Percentiles rank a stretch among this genome's conserved stretches.
Conservation (phyloP, 1,140 invertebrate species). For the Caenorhabditis tropicalis region DNA sequence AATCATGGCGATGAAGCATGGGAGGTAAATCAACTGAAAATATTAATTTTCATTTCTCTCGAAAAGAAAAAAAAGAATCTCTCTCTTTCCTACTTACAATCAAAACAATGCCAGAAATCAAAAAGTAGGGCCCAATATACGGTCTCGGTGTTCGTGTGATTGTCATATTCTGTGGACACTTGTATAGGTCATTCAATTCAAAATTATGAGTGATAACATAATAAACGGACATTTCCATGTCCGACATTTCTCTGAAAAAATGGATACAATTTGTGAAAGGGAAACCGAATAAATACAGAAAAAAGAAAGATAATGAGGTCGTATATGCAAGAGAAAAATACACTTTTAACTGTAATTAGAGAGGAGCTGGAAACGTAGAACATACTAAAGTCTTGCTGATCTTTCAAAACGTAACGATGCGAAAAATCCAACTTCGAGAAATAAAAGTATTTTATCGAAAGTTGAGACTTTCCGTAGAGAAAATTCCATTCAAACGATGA, state of each 20-base stretch:
- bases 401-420: too few species aligned
- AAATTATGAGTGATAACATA: background rate
- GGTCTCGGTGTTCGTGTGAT: background rate
- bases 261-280: background rate
- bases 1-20: conserved; percentile 29
- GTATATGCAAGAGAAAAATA: too few species aligned
- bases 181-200: background rate
- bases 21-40: conserved; percentile 81
- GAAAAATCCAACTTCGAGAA: too few species aligned
- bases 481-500: too few species aligned
- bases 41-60: too few species aligned
- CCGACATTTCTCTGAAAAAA: background rate
- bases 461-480: too few species aligned
- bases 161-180: background rate
- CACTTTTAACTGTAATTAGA: too few species aligned
- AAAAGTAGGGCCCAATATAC: background rate
- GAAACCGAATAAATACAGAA: background rate
- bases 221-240: background rate
- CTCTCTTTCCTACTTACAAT: background rate
- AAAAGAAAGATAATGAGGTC: background rate
- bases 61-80: conserved; percentile 67
- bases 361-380: too few species aligned
- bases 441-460: too few species aligned
- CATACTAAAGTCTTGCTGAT: too few species aligned
- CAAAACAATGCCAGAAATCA: background rate